Evolutionary conservation across 2,888 invertebrate species (phyloP), one percentile per base, ranked within the genome.

Genomic region (Netelia fuscicornis): DNA sequence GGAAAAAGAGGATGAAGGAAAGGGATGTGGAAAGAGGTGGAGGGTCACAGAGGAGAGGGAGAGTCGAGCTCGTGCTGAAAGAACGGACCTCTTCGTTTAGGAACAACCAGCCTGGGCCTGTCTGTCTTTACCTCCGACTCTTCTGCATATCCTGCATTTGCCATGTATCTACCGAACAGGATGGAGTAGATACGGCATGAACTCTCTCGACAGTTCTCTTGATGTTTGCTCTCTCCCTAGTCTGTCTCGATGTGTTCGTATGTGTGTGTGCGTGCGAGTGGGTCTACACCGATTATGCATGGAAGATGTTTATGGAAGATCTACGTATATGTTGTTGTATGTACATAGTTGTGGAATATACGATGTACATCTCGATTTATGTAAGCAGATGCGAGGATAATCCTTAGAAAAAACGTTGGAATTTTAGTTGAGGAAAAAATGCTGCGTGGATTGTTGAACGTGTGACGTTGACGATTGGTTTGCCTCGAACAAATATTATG

Each of bases 131-230:
- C 70, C 62, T 71, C 13, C 25, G 20, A 13, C 44, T 74, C 42
- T 74, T n/a, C 72, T 30, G 54, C 70, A 52, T 70, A 48, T 48
- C 70, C 78, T 60, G 78, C 30, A 79, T 79, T 52, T 58, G 23
- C 48, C 20, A 52, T 62, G 78, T 64, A 70, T 70, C 52, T 79
- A 52, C 70, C 37, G 23, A 62, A 20, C 10, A 58, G 20, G 60
- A n/a, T 8, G 48, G 60, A 78, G 60, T 62, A 71, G 48, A 8
- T 48, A 52, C 23, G 17, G 54, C 70, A 71, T 48, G 48, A 37
- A 11, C 60, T 25, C 60, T 10, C 60, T 71, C 70, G 44, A 30
- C 62, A 68, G 10, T 13, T 48, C 48, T 48, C 48, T 48, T 13
- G 10, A 10, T 48, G 11, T 48, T 42, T 75, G 52, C 52, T 54